These are phyloP conservation scores for Nephrotoma appendiculata DNA, from an alignment of 2,888 invertebrate genomes.

Conservation along the genomic window DNA sequence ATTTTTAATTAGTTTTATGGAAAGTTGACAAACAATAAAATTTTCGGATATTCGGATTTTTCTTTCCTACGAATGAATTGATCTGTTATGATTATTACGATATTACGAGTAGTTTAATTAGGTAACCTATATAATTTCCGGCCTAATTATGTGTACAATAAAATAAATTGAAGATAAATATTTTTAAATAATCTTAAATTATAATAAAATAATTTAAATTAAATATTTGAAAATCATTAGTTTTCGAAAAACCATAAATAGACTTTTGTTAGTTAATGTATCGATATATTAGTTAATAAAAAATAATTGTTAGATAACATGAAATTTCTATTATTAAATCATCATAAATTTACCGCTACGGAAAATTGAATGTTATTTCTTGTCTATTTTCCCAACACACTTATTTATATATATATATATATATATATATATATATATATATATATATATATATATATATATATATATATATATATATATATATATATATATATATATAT, in stretches of 20 bases:
- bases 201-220: not conserved
- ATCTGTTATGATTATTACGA: too few species aligned
- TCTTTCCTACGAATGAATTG: too few species aligned
- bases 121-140: not conserved
- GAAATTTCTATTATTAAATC: not conserved
- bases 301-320: not conserved
- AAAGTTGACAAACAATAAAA: too few species aligned
- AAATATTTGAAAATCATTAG: not conserved
- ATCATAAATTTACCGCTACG: not conserved
- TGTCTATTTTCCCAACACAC: not conserved
- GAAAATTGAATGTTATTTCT: constrained; percentile 3
- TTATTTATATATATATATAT: too few species aligned
- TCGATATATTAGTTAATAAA: not conserved
- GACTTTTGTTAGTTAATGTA: not conserved
- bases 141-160: not conserved
- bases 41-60: too few species aligned
- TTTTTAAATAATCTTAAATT: not conserved
- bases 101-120: too few species aligned
- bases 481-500: too few species aligned
- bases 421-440: too few species aligned
- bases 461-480: too few species aligned
- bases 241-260: not conserved
- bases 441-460: too few species aligned
- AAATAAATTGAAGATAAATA: not conserved
- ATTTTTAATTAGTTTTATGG: too few species aligned